These are phyloP conservation scores for Spondyliosoma cantharus DNA, from an alignment of 2,797 vertebrate species.

Conservation along the genomic window DNA sequence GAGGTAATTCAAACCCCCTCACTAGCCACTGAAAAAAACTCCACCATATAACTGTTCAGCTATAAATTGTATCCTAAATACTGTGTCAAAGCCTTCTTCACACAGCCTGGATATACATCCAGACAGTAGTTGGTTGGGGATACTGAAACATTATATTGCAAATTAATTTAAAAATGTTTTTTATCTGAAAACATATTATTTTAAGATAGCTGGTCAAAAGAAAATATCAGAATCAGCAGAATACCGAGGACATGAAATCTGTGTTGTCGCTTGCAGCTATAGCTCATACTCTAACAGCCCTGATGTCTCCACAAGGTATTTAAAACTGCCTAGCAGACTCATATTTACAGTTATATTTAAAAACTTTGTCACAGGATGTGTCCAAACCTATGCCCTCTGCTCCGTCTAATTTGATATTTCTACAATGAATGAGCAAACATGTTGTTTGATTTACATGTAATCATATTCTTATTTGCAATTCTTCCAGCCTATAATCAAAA, in stretches of 20 bases:
- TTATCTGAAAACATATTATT: background rate
- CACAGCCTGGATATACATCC: background rate
- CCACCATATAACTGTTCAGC: background rate
- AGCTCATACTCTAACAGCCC: background rate
- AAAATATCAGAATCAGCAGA: background rate
- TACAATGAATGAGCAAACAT: slow-evolving; percentile 14
- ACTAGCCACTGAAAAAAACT: background rate
- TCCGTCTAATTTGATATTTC: slow-evolving; percentile 10
- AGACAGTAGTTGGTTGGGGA: too few species aligned
- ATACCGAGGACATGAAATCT: background rate
- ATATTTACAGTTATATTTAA: background rate
- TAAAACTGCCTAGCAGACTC: background rate
- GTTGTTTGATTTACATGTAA: slow-evolving; percentile 46
- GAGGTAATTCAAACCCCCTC: background rate
- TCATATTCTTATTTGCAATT: slow-evolving; percentile 57
- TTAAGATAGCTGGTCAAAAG: background rate
- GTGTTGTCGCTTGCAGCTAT: background rate
- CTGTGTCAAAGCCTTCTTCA: background rate
- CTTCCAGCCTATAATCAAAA: slow-evolving; percentile 42
- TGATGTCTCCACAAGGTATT: background rate
- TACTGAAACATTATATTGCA: background rate
- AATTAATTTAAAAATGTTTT: background rate
- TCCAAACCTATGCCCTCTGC: background rate
- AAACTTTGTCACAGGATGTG: slow-evolving; percentile 11
- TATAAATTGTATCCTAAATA: background rate